These are phyloP conservation scores for Porites lutea DNA, from an alignment of 64 coral and sea anemone species.

Conservation along the genomic window DNA sequence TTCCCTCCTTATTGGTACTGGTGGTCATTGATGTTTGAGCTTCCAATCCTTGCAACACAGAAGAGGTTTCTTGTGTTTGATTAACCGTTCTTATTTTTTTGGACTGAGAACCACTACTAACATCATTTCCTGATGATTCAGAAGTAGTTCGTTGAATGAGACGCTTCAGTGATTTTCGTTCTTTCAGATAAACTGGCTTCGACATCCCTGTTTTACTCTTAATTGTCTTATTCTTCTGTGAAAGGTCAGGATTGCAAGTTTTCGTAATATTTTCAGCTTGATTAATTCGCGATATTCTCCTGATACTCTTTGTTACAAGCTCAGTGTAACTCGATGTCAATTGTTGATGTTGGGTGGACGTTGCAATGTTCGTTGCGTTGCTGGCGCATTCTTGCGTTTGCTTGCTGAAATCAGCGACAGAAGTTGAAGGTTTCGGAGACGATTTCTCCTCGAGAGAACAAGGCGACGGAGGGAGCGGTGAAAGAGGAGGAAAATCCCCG, in stretches of 20 bases:
- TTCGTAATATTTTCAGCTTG: background rate
- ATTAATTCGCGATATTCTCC: background rate
- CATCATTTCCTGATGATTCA: background rate
- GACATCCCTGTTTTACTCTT: background rate
- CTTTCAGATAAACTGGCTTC: background rate
- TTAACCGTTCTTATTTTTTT: background rate
- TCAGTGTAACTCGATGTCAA: background rate
- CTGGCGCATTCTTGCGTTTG: background rate
- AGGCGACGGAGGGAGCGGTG: slow-evolving; percentile 10
- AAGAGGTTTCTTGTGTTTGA: background rate
- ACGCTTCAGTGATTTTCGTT: background rate
- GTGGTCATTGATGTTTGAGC: background rate
- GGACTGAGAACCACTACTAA: background rate
- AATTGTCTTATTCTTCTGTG: background rate
- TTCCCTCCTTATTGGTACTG: too few species aligned
- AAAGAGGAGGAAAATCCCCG: background rate
- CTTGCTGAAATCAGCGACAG: background rate
- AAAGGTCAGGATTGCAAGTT: background rate
- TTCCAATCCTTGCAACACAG: background rate
- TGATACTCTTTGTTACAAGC: background rate
- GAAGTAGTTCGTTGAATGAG: background rate
- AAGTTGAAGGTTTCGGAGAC: background rate
- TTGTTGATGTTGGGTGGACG: background rate
- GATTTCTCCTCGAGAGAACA: background rate
- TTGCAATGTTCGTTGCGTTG: background rate